Conservation (phyloP, 2,888 invertebrate genomes). For the Mesorhabditis belari region DNA sequence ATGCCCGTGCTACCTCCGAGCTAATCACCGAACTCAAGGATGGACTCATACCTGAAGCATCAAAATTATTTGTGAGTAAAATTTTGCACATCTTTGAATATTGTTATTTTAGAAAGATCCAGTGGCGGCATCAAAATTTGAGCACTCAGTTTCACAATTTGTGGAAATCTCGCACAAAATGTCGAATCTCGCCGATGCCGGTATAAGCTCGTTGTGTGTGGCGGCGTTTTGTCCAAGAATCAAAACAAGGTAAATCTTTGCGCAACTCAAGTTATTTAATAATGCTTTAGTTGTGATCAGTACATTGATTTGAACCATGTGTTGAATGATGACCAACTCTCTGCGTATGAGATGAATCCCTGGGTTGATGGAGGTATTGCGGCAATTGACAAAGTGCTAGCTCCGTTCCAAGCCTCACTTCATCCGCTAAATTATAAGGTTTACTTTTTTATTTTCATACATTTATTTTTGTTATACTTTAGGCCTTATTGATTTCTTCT, state of each 20-base stretch:
- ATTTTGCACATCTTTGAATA: neutral
- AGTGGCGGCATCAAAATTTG: slow-evolving; percentile 65
- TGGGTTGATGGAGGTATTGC: slow-evolving; percentile 60
- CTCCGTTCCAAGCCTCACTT: slow-evolving; percentile 34
- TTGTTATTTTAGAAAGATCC: slow-evolving; percentile 6
- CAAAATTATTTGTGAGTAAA: neutral
- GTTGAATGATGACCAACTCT: slow-evolving; percentile 70
- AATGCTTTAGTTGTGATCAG: slow-evolving; percentile 71
- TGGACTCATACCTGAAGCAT: slow-evolving; percentile 30
- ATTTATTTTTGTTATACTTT: too few species aligned
- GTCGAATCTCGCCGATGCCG: slow-evolving; percentile 18
- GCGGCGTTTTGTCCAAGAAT: slow-evolving; percentile 71
- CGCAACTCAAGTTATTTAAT: too few species aligned
- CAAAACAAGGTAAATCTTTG: slow-evolving; percentile 17
- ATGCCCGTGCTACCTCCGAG: slow-evolving; percentile 82
- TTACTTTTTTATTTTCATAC: too few species aligned
- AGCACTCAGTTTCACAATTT: slow-evolving; percentile 53
- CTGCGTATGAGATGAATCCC: slow-evolving; percentile 78
- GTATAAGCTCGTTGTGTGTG: too few species aligned
- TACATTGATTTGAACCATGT: slow-evolving; percentile 73
- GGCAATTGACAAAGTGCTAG: slow-evolving; percentile 37
- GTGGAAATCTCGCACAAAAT: slow-evolving; percentile 44
- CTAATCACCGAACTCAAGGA: slow-evolving; percentile 76
- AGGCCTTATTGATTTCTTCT: slow-evolving; percentile 33
- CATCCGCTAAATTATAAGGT: slow-evolving; percentile 45